Conservation (phyloP, 2,797 vertebrate genomes). For the Agapornis canus region DNA sequence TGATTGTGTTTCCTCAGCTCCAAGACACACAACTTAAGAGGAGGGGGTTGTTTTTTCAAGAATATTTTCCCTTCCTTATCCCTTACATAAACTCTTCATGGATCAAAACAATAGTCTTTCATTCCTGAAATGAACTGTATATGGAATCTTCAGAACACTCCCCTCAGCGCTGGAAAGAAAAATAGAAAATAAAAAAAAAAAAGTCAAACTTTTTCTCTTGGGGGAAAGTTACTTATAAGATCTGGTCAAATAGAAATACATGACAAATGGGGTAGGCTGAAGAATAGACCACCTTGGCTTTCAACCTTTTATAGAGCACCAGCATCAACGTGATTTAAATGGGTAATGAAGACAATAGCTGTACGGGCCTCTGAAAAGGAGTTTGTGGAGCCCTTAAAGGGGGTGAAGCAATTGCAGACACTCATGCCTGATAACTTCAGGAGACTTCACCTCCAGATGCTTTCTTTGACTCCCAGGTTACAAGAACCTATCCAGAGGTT, state of each 20-base stretch:
- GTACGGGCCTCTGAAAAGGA: not conserved
- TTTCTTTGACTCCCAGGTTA: not conserved
- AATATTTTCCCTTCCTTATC: conserved; percentile 75
- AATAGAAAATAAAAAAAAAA: not conserved
- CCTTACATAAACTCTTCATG: conserved; percentile 62
- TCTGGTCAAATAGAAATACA: not conserved
- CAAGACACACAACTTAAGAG: conserved; percentile 77
- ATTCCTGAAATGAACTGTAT: conserved; percentile 63
- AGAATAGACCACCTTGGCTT: not conserved
- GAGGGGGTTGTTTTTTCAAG: conserved; percentile 74
- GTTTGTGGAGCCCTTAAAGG: not conserved
- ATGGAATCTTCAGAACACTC: conserved; percentile 60
- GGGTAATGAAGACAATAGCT: not conserved
- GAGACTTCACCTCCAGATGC: not conserved
- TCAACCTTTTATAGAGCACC: not conserved
- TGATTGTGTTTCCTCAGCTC: conserved; percentile 70
- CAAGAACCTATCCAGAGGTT: not conserved
- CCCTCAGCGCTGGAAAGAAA: conserved; percentile 13
- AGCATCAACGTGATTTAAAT: not conserved
- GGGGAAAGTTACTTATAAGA: conserved; percentile 5
- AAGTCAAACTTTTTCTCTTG: not conserved
- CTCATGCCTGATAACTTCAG: not conserved
- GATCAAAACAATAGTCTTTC: conserved; percentile 71
- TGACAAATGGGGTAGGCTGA: not conserved
- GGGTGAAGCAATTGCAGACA: not conserved